phyloP scores from a whole-genome alignment of 2,888 invertebrate genomes.

The Galerucella calmariensis region DNA sequence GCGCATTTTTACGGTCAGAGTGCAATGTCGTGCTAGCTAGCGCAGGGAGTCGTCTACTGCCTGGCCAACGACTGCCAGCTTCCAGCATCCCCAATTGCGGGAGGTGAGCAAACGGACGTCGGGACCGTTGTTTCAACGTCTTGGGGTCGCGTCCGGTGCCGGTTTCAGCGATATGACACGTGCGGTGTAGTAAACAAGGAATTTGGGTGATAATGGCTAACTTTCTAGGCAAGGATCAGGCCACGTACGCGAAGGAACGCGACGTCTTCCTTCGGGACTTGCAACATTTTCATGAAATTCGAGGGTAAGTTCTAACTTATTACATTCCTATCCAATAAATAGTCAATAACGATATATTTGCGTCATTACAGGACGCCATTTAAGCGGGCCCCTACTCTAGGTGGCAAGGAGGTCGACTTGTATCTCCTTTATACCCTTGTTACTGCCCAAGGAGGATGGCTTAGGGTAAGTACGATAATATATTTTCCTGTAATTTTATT shows the following conservation, averaged over 20 bases:
- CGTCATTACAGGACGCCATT: constrained; percentile 69
- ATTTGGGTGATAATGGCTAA: constrained; percentile 69
- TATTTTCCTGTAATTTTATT: neutral
- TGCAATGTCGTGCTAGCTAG: constrained; percentile 65
- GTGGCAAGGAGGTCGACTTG: constrained; percentile 92
- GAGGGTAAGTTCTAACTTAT: constrained; percentile 77
- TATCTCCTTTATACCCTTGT: constrained; percentile 92
- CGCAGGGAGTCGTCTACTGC: constrained; percentile 65
- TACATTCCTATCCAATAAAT: constrained; percentile 5
- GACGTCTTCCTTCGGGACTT: constrained; percentile 86
- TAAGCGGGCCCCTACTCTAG: constrained; percentile 78
- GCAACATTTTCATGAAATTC: constrained; percentile 89
- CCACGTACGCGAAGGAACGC: constrained; percentile 81
- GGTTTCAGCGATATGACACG: constrained; percentile 64
- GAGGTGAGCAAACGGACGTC: constrained; percentile 62
- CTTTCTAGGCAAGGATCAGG: constrained; percentile 76
- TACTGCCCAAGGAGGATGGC: constrained; percentile 92
- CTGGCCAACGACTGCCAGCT: constrained; percentile 59
- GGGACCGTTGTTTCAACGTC: constrained; percentile 52
- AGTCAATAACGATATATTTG: constrained; percentile 38
- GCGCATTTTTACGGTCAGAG: constrained; percentile 65
- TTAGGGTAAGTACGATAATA: constrained; percentile 76
- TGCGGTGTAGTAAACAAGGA: constrained; percentile 59
- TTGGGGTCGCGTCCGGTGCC: constrained; percentile 60
- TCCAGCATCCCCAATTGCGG: constrained; percentile 65